These are phyloP conservation scores for Pseudochaenichthys georgianus DNA, from an alignment of 2,797 vertebrate species.

Conservation along the genomic window DNA sequence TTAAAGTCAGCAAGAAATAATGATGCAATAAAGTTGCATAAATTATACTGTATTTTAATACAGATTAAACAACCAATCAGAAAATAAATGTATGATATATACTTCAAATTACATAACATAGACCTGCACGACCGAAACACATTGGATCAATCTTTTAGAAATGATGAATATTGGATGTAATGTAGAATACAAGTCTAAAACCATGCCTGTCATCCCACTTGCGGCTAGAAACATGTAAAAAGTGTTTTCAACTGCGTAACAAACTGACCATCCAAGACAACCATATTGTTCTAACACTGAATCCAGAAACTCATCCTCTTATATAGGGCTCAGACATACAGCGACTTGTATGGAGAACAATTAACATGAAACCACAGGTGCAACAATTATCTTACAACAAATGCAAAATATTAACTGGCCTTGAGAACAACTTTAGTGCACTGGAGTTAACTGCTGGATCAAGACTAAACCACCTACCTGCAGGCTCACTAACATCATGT, in stretches of 20 bases:
- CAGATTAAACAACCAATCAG: background rate
- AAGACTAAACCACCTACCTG: background rate
- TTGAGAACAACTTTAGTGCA: background rate
- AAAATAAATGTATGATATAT: background rate
- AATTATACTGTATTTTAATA: background rate
- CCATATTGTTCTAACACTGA: conserved; percentile 2
- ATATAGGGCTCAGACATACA: no score
- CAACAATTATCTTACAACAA: background rate
- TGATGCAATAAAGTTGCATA: no score
- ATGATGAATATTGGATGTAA: background rate
- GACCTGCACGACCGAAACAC: background rate
- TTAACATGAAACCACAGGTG: background rate
- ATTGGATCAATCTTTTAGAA: background rate
- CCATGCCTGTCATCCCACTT: no score
- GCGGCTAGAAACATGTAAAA: background rate
- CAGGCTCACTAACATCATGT: conserved; percentile 19
- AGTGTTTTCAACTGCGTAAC: conserved; percentile 2
- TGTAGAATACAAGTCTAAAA: no score
- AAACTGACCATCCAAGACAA: conserved; percentile 5
- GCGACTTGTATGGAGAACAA: no score
- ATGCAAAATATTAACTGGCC: background rate
- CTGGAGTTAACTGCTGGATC: background rate
- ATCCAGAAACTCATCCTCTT: no score
- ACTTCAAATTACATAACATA: background rate
- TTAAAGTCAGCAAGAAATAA: no score